A percentile compares a stretch with the other conserved stretches of the same genome.
These are phyloP conservation scores for Xenopus tropicalis DNA, from an alignment of 2,113 vertebrate genomes.

Conservation along the genomic window DNA sequence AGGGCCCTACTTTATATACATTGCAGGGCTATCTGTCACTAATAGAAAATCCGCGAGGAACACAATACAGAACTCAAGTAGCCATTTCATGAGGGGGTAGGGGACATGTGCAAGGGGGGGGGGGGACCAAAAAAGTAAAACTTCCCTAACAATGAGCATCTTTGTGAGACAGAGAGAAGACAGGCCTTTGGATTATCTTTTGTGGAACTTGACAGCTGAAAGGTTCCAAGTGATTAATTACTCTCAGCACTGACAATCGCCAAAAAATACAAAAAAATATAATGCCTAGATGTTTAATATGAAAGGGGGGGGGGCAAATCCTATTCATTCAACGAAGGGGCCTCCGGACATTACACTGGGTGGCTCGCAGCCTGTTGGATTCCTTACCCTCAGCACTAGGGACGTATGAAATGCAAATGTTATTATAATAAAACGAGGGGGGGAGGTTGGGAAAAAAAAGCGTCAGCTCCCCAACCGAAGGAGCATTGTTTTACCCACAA, in stretches of 20 bases:
- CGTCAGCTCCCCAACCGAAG: conserved; percentile 40
- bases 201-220: conserved; percentile 79
- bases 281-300: background rate
- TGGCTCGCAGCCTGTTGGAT: conserved; percentile 24
- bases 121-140: background rate
- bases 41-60: too few relatives aligned
- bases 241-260: conserved; percentile 66
- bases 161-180: conserved; percentile 61
- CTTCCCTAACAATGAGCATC: conserved; percentile 57
- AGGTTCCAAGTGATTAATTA: conserved; percentile 83
- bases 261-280: conserved; percentile 55
- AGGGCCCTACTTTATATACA: too few relatives aligned
- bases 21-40: too few relatives aligned
- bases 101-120: background rate
- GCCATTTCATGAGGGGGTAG: too few relatives aligned
- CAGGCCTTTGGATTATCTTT: conserved; percentile 62
- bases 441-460: conserved; percentile 48
- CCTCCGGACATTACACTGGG: background rate
- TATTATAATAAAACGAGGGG: conserved; percentile 21
- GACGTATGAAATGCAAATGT: conserved; percentile 45
- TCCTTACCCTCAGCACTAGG: background rate
- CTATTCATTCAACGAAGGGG: conserved; percentile 34
- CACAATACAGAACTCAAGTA: too few relatives aligned
- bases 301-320: background rate
- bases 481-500: conserved; percentile 67